Base-by-base conservation (phyloP, 2,797 vertebrate species). In the Platalea minor region DNA sequence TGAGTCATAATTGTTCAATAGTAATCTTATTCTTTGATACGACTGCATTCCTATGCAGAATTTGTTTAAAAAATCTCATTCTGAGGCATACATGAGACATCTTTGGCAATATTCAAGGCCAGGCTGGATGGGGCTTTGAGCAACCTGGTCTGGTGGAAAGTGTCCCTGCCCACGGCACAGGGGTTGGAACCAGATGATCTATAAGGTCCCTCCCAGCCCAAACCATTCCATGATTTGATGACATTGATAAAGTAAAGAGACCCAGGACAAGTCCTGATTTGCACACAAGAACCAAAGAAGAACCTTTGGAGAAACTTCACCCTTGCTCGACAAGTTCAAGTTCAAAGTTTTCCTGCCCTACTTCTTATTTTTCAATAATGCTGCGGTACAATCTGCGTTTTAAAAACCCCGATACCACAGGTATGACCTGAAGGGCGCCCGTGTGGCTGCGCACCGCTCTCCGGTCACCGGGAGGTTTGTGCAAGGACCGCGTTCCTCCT, bases 391-490 rank as follows among this genome's bases (percentile, higher is more conserved):
- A 75, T 16, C 59, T 13, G 15, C 2, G 28, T 39, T 39, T 39
- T 56, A 6, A 28, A 51, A 60, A 12, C 19, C 45, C 96, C 50
- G 98, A 97, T 88, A 98, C 98, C 95, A 67, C 61, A 11, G 97
- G 97, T 56, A 97, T 76, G 9, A 97, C 54, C 11, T 97, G 96
- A 11, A 98, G 96, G 10, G 98, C 97, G 0, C 98, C 98, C 2
- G 98, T 98, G 91, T 98, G 99, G 89, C 99, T 98, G 79, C 98
- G 98, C 91, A 98, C 97, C 73, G 98, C 98, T 46, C 98, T 98
- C 7, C 98, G 97, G 94, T 98, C 99, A 77, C 98, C 97, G 98
- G 98, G 39, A 99, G 98, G 92, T 99, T 99, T 88, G 98, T 98
- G 85, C 97, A 98, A 64, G 11, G 6, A 33, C 13, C 23, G 9